These are phyloP conservation scores for Rhizoglyphus robini DNA, from an alignment of 1,140 invertebrate genomes.

Conservation along the genomic window DNA sequence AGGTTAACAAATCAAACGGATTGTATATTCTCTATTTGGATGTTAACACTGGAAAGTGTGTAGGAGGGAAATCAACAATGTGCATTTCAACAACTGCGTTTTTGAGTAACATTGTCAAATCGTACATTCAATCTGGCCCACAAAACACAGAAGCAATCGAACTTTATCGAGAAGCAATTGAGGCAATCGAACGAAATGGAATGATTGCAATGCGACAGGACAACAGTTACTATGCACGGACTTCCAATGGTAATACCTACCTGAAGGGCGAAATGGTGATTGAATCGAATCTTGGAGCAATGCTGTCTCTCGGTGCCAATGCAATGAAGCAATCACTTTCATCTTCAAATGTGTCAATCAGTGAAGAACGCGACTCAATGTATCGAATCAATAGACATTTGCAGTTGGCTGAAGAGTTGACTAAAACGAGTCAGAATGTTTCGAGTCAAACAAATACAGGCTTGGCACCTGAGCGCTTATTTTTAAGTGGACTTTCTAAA, in stretches of 20 bases:
- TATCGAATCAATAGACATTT: too few species aligned
- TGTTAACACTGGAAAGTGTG: slow-evolving; percentile 83
- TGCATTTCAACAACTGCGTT: slow-evolving; percentile 95
- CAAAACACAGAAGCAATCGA: slow-evolving; percentile 63
- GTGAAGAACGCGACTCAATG: too few species aligned
- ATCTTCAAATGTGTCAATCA: too few species aligned
- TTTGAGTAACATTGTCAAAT: slow-evolving; percentile 94
- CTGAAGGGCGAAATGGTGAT: slow-evolving; percentile 81
- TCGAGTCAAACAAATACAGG: slow-evolving; percentile 73
- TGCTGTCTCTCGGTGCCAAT: too few species aligned
- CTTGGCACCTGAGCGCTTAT: slow-evolving; percentile 74
- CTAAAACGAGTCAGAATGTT: too few species aligned
- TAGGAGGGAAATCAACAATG: slow-evolving; percentile 57
- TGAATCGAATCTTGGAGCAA: slow-evolving; percentile 54
- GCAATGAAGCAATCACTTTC: too few species aligned
- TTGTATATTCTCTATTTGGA: slow-evolving; percentile 96
- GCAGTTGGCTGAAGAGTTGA: too few species aligned
- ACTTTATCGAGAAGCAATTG: slow-evolving; percentile 88
- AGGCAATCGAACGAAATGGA: slow-evolving; percentile 37
- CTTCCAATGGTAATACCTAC: slow-evolving; percentile 92
- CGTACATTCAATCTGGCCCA: slow-evolving; percentile 74
- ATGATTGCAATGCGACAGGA: slow-evolving; percentile 73
- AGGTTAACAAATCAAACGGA: slow-evolving; percentile 69
- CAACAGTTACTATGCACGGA: slow-evolving; percentile 98
- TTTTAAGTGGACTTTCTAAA: slow-evolving; percentile 51